Conservation (phyloP, 2,888 invertebrate species). For the Pardosa pseudoannulata region DNA sequence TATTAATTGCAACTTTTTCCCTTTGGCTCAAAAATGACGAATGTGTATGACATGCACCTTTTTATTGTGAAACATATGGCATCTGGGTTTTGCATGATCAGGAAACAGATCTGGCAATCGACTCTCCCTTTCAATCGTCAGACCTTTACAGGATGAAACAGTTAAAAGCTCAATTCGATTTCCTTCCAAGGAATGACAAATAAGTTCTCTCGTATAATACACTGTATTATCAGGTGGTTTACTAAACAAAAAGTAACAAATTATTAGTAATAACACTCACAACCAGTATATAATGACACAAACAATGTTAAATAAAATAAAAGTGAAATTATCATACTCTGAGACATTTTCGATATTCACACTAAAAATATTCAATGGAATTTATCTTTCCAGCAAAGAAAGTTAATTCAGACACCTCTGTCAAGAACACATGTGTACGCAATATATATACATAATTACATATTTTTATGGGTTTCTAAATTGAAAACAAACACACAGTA, state of each 20-base stretch:
- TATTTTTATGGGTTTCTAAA: too few species aligned
- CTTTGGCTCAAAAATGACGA: too few species aligned
- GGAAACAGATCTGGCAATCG: constrained; percentile 83
- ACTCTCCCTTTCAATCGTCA: constrained; percentile 85
- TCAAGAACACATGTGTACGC: too few species aligned
- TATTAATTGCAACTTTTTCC: too few species aligned
- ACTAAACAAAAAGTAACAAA: constrained; percentile 31
- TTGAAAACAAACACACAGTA: too few species aligned
- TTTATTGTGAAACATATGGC: constrained; percentile 83
- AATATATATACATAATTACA: too few species aligned
- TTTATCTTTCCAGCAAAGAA: too few species aligned
- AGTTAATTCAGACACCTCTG: too few species aligned
- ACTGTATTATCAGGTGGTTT: constrained; percentile 79
- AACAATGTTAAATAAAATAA: not conserved
- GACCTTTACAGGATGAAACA: constrained; percentile 87
- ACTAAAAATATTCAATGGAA: too few species aligned
- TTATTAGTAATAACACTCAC: too few species aligned
- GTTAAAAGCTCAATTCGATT: constrained; percentile 89
- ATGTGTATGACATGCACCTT: too few species aligned
- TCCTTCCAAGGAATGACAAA: constrained; percentile 87
- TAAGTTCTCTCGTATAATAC: constrained; percentile 89
- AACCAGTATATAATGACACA: not conserved
- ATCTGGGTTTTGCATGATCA: constrained; percentile 82
- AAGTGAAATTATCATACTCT: not conserved
- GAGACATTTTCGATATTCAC: too few species aligned